These are phyloP conservation scores for Axis porcinus DNA, from an alignment of 2,113 vertebrate species.

Conservation along the genomic window DNA sequence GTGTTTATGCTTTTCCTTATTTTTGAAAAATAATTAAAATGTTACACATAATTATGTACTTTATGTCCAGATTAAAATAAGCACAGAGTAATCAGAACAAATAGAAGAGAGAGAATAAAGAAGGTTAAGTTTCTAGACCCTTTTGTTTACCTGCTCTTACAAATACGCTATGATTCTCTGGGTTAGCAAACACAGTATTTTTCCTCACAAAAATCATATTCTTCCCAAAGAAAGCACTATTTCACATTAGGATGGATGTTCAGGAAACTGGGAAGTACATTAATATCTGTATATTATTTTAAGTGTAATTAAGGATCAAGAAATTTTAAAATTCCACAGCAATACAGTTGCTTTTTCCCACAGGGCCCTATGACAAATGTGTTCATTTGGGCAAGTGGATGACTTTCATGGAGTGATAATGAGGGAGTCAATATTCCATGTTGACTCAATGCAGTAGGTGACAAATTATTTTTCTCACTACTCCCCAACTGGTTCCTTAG, in stretches of 20 bases:
- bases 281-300: conserved; percentile 42
- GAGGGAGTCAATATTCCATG: conserved; percentile 28
- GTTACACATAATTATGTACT: background rate
- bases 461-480: conserved; percentile 32
- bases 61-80: background rate
- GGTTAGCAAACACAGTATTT: background rate
- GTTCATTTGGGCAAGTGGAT: conserved; percentile 20
- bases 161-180: background rate
- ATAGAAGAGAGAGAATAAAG: background rate
- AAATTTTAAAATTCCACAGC: conserved; percentile 22
- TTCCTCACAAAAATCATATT: background rate
- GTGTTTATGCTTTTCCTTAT: background rate
- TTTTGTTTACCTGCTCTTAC: background rate
- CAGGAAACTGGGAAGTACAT: background rate
- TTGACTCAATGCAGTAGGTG: background rate
- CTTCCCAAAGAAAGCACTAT: background rate
- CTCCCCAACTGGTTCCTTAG: background rate
- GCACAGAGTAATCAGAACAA: background rate
- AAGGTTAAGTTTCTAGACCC: background rate
- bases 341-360: background rate
- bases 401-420: conserved; percentile 44
- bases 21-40: background rate
- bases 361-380: conserved; percentile 43
- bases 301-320: conserved; percentile 55
- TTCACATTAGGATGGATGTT: background rate